Conservation (phyloP, 2,888 invertebrate genomes). For the Sminthurinus aureus region DNA sequence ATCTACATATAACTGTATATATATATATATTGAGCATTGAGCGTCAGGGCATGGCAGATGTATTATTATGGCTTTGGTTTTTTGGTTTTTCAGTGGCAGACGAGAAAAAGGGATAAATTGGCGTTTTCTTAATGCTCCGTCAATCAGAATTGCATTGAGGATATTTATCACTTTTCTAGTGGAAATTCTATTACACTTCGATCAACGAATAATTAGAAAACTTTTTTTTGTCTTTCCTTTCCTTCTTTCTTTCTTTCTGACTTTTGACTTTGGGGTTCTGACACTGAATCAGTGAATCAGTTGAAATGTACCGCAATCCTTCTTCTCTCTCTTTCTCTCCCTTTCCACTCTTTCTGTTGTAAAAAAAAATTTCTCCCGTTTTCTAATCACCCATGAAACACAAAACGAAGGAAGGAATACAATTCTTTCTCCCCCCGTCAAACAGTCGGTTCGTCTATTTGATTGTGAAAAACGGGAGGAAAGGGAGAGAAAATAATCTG, state of each 20-base stretch:
- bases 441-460: slow-evolving; percentile 29
- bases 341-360: slow-evolving; percentile 3
- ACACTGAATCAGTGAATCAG: slow-evolving; percentile 44
- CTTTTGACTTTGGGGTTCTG: slow-evolving; percentile 37
- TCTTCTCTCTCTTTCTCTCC: background rate
- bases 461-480: slow-evolving; percentile 1
- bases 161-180: slow-evolving; percentile 61
- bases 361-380: slow-evolving; percentile 46
- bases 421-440: slow-evolving; percentile 20
- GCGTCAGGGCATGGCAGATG: slow-evolving; percentile 32
- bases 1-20: too few relatives aligned
- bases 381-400: slow-evolving; percentile 58
- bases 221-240: slow-evolving; percentile 53
- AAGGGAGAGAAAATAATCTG: slow-evolving; percentile 28
- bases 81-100: background rate
- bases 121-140: slow-evolving; percentile 58
- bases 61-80: background rate
- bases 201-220: slow-evolving; percentile 61
- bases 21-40: too few relatives aligned
- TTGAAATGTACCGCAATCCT: slow-evolving; percentile 22
- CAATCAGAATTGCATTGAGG: slow-evolving; percentile 60
- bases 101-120: slow-evolving; percentile 45
- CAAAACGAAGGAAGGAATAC: slow-evolving; percentile 43
- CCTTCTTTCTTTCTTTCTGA: slow-evolving; percentile 26
- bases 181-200: slow-evolving; percentile 61